phyloP scores from a whole-genome alignment of 2,888 invertebrate species.

The Deilephila porcellus region DNA sequence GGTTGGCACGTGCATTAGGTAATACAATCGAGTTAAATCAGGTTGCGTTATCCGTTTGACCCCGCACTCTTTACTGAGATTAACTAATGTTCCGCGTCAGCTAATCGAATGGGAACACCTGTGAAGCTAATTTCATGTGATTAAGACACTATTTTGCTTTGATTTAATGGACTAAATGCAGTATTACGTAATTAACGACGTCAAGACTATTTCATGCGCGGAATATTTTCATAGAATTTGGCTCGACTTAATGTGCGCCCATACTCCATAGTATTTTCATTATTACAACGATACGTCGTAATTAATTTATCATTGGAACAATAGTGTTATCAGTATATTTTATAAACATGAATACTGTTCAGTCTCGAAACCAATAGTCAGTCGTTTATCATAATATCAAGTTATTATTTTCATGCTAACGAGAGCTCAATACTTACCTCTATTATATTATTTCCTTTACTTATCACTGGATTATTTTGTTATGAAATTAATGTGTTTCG shows the following conservation, averaged over 20 bases:
- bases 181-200: not conserved
- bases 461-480: constrained; percentile 9
- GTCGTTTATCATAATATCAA: constrained; percentile 41
- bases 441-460: not conserved
- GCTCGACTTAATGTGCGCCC: not conserved
- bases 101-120: constrained; percentile 2
- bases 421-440: not conserved
- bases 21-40: constrained; percentile 3
- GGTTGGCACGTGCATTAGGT: constrained; percentile 1
- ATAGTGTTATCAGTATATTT: constrained; percentile 53
- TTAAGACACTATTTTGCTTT: not conserved
- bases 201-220: not conserved
- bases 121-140: constrained; percentile 26
- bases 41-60: constrained; percentile 3
- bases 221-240: constrained; percentile 3
- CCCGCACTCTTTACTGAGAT: constrained; percentile 10
- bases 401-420: constrained; percentile 32
- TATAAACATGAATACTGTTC: constrained; percentile 58
- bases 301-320: constrained; percentile 53
- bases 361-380: constrained; percentile 40
- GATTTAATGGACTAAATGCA: not conserved
- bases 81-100: constrained; percentile 28
- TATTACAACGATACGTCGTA: constrained; percentile 45
- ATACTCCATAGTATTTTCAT: constrained; percentile 39
- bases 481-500: constrained; percentile 26